Conservation (phyloP, 2,797 vertebrate genomes). For the Tokudaia muenninki region DNA sequence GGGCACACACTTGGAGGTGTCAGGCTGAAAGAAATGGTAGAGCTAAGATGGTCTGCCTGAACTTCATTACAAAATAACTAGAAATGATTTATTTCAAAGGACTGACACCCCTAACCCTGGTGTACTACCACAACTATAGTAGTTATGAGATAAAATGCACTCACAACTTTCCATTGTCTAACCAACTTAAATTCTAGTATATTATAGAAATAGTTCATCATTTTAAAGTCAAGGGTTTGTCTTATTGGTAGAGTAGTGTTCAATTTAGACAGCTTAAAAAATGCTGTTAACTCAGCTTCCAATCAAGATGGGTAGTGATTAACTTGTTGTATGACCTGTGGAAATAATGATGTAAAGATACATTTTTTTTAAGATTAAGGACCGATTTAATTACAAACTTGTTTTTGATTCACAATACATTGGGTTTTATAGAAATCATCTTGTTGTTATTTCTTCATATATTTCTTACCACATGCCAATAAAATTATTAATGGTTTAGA, state of each 20-base stretch:
- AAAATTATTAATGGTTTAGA: neutral
- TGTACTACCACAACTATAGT: too few species aligned
- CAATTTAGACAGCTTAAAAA: neutral
- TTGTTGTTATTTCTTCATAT: neutral
- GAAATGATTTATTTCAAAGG: neutral
- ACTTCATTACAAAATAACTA: neutral
- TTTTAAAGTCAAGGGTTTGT: neutral
- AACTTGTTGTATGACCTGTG: neutral
- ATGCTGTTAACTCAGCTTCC: neutral
- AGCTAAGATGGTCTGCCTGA: neutral
- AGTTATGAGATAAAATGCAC: neutral
- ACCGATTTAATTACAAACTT: neutral
- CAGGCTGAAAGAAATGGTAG: neutral
- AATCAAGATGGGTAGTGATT: neutral
- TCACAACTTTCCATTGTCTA: neutral
- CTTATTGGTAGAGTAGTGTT: neutral
- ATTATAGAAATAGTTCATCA: neutral
- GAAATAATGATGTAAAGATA: neutral
- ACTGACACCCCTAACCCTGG: neutral
- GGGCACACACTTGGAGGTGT: neutral
- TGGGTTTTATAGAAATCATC: neutral
- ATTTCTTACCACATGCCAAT: neutral
- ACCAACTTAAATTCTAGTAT: neutral
- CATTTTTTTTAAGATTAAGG: neutral
- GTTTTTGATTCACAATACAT: neutral